These are phyloP conservation scores for Cephus sareptanus DNA, from an alignment of 2,888 invertebrate genomes.

Conservation along the genomic window DNA sequence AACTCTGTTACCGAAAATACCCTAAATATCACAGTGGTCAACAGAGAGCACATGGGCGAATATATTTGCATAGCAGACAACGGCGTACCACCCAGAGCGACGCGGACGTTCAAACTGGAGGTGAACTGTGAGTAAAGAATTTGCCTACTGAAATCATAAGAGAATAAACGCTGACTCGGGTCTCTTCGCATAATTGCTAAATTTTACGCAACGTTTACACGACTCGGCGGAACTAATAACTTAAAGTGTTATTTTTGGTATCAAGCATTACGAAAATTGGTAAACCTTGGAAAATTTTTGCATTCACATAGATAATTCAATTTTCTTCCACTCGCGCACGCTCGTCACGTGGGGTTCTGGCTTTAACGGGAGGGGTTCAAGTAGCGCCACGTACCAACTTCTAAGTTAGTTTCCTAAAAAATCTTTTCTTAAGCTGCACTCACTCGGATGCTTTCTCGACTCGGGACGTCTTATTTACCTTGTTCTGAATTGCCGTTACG, in stretches of 20 bases:
- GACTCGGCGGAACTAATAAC: neutral
- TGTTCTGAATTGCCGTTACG: neutral
- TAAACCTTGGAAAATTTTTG: neutral
- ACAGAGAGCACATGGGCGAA: conserved; percentile 79
- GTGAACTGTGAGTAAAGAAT: conserved; percentile 83
- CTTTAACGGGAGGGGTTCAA: neutral
- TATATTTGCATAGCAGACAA: conserved; percentile 86
- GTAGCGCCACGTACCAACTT: neutral
- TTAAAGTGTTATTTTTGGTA: neutral
- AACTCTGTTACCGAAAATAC: conserved; percentile 73
- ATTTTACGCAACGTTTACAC: neutral
- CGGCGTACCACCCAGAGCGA: conserved; percentile 85
- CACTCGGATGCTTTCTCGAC: neutral
- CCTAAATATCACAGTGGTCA: conserved; percentile 81
- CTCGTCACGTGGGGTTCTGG: neutral
- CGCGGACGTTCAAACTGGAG: conserved; percentile 84
- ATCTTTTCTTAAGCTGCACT: neutral
- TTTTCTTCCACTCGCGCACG: neutral
- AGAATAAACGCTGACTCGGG: neutral
- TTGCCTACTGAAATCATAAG: neutral
- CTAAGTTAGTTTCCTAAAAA: neutral
- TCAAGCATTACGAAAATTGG: neutral
- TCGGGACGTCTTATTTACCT: neutral
- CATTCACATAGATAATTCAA: neutral
- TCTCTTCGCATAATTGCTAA: neutral